phyloP scores from a whole-genome alignment of 2,888 invertebrate genomes.

The Zaprionus bogoriensis region DNA sequence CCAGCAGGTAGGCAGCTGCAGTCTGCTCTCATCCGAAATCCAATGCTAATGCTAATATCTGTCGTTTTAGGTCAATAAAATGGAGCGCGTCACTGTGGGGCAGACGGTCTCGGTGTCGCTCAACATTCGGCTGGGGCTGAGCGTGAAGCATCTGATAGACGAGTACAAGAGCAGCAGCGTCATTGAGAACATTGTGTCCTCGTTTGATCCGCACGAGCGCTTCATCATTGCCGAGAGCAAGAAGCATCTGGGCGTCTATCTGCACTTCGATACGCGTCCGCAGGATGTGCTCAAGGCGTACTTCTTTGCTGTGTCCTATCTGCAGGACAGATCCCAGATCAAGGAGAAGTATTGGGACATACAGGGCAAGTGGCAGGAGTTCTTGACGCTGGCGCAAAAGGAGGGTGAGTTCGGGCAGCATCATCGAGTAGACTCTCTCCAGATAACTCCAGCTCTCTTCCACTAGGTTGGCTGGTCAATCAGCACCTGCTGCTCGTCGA shows the following conservation, averaged over 20 bases:
- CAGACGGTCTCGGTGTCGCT: constrained; percentile 83
- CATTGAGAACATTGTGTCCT: constrained; percentile 82
- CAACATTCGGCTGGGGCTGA: constrained; percentile 80
- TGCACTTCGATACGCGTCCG: constrained; percentile 82
- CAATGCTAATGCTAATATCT: not conserved
- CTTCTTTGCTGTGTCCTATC: constrained; percentile 83
- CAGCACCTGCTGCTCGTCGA: constrained; percentile 85
- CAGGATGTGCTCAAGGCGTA: constrained; percentile 83
- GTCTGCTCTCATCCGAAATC: not conserved
- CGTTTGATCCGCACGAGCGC: constrained; percentile 82
- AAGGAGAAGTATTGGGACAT: constrained; percentile 84
- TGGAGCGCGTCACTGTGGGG: constrained; percentile 88
- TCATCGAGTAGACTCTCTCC: not conserved
- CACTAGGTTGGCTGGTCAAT: constrained; percentile 85
- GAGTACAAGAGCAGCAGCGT: constrained; percentile 81
- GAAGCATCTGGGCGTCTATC: constrained; percentile 81
- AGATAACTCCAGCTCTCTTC: not conserved
- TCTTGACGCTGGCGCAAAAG: constrained; percentile 82
- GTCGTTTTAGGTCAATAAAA: constrained; percentile 84
- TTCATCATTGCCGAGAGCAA: constrained; percentile 83
- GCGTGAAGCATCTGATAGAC: constrained; percentile 80
- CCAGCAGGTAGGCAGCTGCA: constrained; percentile 82
- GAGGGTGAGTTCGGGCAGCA: constrained; percentile 82
- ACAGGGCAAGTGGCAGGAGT: constrained; percentile 84
- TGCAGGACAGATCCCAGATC: constrained; percentile 82